Conservation (phyloP, 2,888 invertebrate species). For the Stenolophus ochropezus region DNA sequence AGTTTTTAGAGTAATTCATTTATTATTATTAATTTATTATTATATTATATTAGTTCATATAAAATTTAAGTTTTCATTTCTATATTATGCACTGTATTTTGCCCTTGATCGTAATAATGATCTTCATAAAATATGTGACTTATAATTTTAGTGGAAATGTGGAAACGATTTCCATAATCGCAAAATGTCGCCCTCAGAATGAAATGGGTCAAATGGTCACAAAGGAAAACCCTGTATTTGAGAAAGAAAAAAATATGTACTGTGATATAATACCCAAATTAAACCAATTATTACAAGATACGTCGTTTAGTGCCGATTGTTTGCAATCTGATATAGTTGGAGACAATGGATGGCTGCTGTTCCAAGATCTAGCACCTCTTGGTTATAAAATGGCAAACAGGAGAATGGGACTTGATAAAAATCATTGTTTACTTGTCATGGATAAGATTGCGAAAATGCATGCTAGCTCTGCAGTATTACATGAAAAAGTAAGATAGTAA, state of each 20-base stretch:
- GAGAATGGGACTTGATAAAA: conserved; percentile 75
- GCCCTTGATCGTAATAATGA: too few relatives aligned
- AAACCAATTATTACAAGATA: conserved; percentile 70
- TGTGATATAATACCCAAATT: conserved; percentile 71
- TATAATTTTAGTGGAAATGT: conserved; percentile 63
- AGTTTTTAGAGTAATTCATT: too few relatives aligned
- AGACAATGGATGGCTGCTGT: conserved; percentile 67
- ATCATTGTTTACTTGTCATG: conserved; percentile 74
- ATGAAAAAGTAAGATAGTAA: conserved; percentile 72
- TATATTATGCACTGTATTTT: too few relatives aligned
- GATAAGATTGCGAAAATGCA: conserved; percentile 76
- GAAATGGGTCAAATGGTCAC: conserved; percentile 72
- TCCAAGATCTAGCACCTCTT: conserved; percentile 76
- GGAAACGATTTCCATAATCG: conserved; percentile 67
- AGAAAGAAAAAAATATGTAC: conserved; percentile 73
- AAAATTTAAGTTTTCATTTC: too few relatives aligned
- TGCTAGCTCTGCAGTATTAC: conserved; percentile 75
- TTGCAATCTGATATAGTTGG: conserved; percentile 26
- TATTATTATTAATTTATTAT: too few relatives aligned
- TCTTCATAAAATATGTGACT: not conserved
- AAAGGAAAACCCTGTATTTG: conserved; percentile 72
- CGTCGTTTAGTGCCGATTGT: conserved; percentile 43
- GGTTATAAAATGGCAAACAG: conserved; percentile 76
- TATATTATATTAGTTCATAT: too few relatives aligned
- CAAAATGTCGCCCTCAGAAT: conserved; percentile 68